phyloP scores from a whole-genome alignment of 2,888 invertebrate genomes.

The Synanthedon andrenaeformis region DNA sequence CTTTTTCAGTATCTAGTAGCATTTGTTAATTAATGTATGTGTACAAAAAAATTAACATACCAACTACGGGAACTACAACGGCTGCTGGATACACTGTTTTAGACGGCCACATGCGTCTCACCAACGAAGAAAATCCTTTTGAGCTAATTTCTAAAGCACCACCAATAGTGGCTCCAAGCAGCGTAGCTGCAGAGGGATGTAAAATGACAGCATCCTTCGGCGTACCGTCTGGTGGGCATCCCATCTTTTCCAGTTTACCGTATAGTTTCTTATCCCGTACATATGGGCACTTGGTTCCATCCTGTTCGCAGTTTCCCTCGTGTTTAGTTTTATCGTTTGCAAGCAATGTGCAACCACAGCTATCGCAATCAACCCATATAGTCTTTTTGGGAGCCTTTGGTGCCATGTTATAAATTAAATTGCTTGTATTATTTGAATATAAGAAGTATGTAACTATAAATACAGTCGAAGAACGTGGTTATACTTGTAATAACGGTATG shows the following conservation, averaged over 20 bases:
- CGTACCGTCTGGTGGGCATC: slow-evolving; percentile 38
- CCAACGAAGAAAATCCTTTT: slow-evolving; percentile 43
- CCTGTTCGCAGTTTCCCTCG: slow-evolving; percentile 60
- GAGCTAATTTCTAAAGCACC: slow-evolving; percentile 41
- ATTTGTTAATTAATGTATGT: too few species aligned
- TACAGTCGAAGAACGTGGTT: background rate
- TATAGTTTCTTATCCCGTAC: slow-evolving; percentile 35
- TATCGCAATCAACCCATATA: slow-evolving; percentile 74
- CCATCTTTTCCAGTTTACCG: slow-evolving; percentile 50
- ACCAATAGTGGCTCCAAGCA: slow-evolving; percentile 54
- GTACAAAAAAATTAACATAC: slow-evolving; percentile 17
- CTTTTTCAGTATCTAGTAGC: too few species aligned
- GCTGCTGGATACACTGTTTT: slow-evolving; percentile 55
- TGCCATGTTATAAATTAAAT: slow-evolving; percentile 18
- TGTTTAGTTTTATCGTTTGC: slow-evolving; percentile 72
- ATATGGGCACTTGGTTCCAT: slow-evolving; percentile 56
- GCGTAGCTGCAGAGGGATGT: slow-evolving; percentile 47
- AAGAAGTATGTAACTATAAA: background rate
- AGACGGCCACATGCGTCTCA: slow-evolving; percentile 61
- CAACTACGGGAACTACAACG: slow-evolving; percentile 51
- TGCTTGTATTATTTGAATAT: background rate
- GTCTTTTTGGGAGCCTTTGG: slow-evolving; percentile 67
- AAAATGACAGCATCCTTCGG: slow-evolving; percentile 50
- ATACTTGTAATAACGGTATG: too few species aligned
- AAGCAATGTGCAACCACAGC: slow-evolving; percentile 67